phyloP scores from a whole-genome alignment of 1,140 invertebrate species.

The Tenebrio molitor region DNA sequence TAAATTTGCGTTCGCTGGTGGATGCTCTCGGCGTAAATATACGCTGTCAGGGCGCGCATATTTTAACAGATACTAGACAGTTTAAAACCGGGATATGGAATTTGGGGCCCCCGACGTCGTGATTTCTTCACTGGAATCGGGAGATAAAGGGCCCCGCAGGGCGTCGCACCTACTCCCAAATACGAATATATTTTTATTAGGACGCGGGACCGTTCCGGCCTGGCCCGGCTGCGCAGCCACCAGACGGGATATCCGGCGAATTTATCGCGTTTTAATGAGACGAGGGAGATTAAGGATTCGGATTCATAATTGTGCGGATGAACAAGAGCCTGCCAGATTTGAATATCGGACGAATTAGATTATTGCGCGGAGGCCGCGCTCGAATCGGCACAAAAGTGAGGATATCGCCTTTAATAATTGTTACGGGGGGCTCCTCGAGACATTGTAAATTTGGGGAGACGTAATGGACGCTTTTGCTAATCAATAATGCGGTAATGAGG shows the following conservation, averaged over 20 bases:
- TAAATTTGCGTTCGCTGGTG: slow-evolving; percentile 33
- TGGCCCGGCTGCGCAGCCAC: too few species aligned
- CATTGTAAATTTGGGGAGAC: slow-evolving; percentile 19
- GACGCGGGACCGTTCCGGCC: not conserved
- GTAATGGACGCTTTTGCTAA: slow-evolving; percentile 18
- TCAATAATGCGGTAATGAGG: slow-evolving; percentile 26
- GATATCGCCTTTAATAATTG: slow-evolving; percentile 22
- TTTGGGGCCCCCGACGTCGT: not conserved
- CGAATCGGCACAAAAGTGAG: not conserved
- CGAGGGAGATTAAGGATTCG: slow-evolving; percentile 15
- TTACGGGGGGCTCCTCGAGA: not conserved
- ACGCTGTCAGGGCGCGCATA: slow-evolving; percentile 34
- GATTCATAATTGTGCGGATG: slow-evolving; percentile 22
- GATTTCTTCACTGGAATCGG: slow-evolving; percentile 31
- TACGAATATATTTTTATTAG: not conserved
- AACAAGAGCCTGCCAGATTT: slow-evolving; percentile 27
- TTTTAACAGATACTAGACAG: slow-evolving; percentile 39
- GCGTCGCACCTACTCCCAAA: slow-evolving; percentile 14
- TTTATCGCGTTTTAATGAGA: slow-evolving; percentile 32
- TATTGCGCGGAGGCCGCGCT: slow-evolving; percentile 3
- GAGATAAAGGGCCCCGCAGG: slow-evolving; percentile 27
- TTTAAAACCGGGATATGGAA: slow-evolving; percentile 31
- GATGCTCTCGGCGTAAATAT: slow-evolving; percentile 34
- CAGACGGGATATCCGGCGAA: not conserved
- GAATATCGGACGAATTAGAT: slow-evolving; percentile 19